A percentile compares a stretch with the other conserved stretches of the same genome.
These are phyloP conservation scores for Spongilla lacustris DNA, from an alignment of 37 sponge, comb jelly and placozoan genomes.

Conservation along the genomic window DNA sequence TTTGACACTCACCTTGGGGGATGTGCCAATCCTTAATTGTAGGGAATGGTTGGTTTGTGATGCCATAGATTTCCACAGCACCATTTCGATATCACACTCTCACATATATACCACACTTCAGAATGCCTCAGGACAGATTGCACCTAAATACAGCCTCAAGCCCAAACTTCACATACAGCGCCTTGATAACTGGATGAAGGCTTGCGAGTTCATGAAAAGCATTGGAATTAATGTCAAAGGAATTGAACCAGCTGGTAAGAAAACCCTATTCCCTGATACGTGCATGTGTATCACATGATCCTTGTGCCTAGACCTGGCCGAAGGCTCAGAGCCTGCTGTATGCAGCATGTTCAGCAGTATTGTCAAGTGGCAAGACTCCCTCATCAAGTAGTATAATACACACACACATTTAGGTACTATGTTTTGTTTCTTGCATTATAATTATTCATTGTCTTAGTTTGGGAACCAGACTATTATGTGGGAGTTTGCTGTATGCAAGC, in stretches of 20 bases:
- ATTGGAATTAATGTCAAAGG: conserved; percentile 69
- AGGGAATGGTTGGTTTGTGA: too few relatives aligned
- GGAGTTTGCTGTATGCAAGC: too few relatives aligned
- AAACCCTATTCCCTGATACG: neutral
- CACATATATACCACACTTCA: neutral
- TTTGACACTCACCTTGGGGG: too few relatives aligned
- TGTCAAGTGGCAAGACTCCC: conserved; percentile 57
- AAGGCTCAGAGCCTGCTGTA: conserved; percentile 50
- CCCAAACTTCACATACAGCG: conserved; percentile 62
- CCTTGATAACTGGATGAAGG: conserved; percentile 77
- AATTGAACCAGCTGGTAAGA: conserved; percentile 73
- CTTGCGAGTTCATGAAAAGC: conserved; percentile 63
- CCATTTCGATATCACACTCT: neutral
- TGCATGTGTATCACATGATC: neutral
- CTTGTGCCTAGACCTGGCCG: conserved; percentile 58
- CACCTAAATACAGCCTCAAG: conserved; percentile 35
- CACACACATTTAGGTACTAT: too few relatives aligned
- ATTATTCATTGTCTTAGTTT: too few relatives aligned
- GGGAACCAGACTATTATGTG: too few relatives aligned
- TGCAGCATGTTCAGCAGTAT: conserved; percentile 72
- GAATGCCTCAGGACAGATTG: conserved; percentile 53
- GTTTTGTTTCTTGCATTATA: too few relatives aligned
- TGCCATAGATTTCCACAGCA: too few relatives aligned
- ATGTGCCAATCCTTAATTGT: too few relatives aligned
- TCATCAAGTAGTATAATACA: too few relatives aligned